These are phyloP conservation scores for Papilio gigon DNA, from an alignment of 2,888 invertebrate genomes.

Conservation along the genomic window DNA sequence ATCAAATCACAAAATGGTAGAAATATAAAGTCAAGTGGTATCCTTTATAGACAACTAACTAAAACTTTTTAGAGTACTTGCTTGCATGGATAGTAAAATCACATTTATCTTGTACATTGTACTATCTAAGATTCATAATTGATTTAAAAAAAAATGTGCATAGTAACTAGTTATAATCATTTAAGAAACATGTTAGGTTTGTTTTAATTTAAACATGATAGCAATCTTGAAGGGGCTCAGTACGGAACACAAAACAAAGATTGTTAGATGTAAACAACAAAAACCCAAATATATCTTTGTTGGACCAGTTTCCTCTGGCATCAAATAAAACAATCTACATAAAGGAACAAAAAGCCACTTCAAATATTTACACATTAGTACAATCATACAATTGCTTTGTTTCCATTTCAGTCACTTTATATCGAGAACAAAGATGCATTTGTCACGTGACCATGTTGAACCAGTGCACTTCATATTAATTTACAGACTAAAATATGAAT, in stretches of 20 bases:
- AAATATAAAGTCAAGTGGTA: too few species aligned
- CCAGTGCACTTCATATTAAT: conserved; percentile 3
- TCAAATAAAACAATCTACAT: conserved; percentile 7
- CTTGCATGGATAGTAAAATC: background rate
- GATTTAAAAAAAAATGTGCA: too few species aligned
- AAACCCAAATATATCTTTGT: conserved; percentile 17
- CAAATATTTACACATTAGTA: conserved; percentile 22
- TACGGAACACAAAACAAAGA: background rate
- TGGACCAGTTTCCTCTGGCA: conserved; percentile 8
- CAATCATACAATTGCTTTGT: conserved; percentile 36
- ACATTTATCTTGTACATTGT: background rate
- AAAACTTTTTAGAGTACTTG: too few species aligned
- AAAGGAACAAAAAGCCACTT: conserved; percentile 9
- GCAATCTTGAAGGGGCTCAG: background rate
- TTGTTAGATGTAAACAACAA: conserved; percentile 3
- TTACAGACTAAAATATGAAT: conserved; percentile 8
- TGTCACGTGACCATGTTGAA: conserved; percentile 17
- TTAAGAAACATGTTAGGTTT: background rate
- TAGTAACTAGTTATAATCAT: too few species aligned
- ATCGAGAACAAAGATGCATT: conserved; percentile 35
- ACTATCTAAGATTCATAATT: background rate
- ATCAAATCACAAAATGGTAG: too few species aligned
- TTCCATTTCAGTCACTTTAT: conserved; percentile 33
- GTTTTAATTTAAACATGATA: background rate
- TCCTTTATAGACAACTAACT: too few species aligned